Base-by-base conservation (phyloP, 2,113 vertebrate genomes). In the Grus americana region DNA sequence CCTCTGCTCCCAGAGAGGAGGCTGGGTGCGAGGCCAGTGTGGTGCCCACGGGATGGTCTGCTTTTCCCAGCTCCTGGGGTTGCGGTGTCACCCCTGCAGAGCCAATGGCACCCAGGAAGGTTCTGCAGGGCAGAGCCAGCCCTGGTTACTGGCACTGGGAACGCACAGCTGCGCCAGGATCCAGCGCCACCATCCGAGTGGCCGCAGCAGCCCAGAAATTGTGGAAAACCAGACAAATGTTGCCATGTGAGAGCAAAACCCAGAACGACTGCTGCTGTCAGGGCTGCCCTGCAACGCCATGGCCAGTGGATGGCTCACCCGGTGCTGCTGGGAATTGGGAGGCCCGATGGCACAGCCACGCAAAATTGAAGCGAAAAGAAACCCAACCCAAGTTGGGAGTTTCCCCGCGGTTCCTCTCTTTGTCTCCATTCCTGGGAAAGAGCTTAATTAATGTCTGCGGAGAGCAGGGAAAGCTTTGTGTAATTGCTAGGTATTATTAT, bases 401-500 rank as follows among this genome's bases (percentile, higher is more conserved):
- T 88, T 91, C 95, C 94, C 92, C 5, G 4, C 5, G 6, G 68
- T 79, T 95, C 88, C 92, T 90, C 38, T 94, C 87, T 95, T 96
- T 96, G 96, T 96, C 93, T 96, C 85, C 79, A 5, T 55, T 23
- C 58, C 1, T 29, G 88, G 54, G 73, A 93, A 91, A 83, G 71
- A 82, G 90, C 88, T 95, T 93, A 96, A 97, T 96, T 95, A 97
- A 92, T 2, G 22, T 90, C 92, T 92, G 85, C 12, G 5, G 85
- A 70, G 95, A 90, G 88, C 93, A 27, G 84, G 82, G 95, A 44
- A 76, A 88, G 89, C 96, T 95, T 34, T 44, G 85, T 78, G 95
- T 96, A 93, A 95, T 94, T 96, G 94, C 94, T 55, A 55, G 93
- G 94, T 94, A 85, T 94, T 79, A 84, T 92, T 92, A 93, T 70